These are phyloP conservation scores for Arion vulgaris DNA, from an alignment of 1,140 invertebrate genomes.

Conservation along the genomic window DNA sequence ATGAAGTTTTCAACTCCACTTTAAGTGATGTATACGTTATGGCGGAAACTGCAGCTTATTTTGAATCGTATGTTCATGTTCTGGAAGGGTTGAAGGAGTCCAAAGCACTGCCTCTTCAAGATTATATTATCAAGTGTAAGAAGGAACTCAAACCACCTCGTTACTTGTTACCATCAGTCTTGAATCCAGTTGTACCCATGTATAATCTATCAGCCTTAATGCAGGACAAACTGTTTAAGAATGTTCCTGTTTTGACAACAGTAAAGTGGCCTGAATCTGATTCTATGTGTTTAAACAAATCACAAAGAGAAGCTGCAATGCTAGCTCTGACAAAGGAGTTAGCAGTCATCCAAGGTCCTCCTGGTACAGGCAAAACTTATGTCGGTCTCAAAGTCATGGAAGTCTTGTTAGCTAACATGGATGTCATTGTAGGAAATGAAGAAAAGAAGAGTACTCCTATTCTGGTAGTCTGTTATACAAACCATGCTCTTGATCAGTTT, in stretches of 20 bases:
- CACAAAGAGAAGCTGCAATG: slow-evolving; percentile 68
- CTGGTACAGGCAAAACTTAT: slow-evolving; percentile 44
- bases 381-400: slow-evolving; percentile 71
- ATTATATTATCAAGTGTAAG: slow-evolving; percentile 64
- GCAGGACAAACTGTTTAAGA: not conserved
- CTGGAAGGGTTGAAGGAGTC: slow-evolving; percentile 71
- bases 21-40: slow-evolving; percentile 62
- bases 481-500: slow-evolving; percentile 75
- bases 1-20: slow-evolving; percentile 25
- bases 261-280: slow-evolving; percentile 30
- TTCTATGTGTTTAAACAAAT: slow-evolving; percentile 30
- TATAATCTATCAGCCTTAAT: slow-evolving; percentile 20
- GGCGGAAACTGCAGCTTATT: slow-evolving; percentile 75
- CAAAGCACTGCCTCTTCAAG: slow-evolving; percentile 70
- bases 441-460: slow-evolving; percentile 74
- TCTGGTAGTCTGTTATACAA: slow-evolving; percentile 87
- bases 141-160: slow-evolving; percentile 52
- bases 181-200: slow-evolving; percentile 14
- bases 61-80: slow-evolving; percentile 74
- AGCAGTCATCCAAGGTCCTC: slow-evolving; percentile 81
- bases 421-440: slow-evolving; percentile 51
- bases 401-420: slow-evolving; percentile 65
- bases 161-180: slow-evolving; percentile 48
- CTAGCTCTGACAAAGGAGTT: slow-evolving; percentile 73
- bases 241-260: not conserved